Evolutionary conservation across 2,888 invertebrate genomes (phyloP).

Genomic region (Argyra leucocephala): DNA sequence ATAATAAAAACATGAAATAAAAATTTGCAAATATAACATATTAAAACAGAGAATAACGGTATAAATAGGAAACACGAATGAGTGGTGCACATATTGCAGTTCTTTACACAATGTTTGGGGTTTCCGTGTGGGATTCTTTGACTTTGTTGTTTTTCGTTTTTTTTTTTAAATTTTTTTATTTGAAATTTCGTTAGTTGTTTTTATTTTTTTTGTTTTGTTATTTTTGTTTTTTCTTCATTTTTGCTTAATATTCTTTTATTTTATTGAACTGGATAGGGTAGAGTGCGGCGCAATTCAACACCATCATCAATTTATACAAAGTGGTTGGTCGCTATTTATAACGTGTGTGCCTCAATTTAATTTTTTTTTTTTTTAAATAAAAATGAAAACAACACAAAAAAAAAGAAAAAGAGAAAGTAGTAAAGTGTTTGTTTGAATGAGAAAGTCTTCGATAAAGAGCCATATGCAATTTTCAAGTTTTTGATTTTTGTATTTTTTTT

Average conservation of each 20-base stretch:
- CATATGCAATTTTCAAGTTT: background rate
- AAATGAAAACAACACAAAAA: too few relatives aligned
- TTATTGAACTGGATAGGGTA: too few relatives aligned
- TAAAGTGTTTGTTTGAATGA: background rate
- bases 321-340: conserved; percentile 3
- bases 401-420: background rate
- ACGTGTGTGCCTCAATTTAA: background rate
- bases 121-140: conserved; percentile 2
- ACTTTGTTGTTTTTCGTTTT: background rate
- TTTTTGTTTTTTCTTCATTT: too few relatives aligned
- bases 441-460: conserved; percentile 6
- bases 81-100: background rate
- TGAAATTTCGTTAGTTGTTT: background rate
- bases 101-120: conserved; percentile 6
- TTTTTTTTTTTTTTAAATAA: background rate
- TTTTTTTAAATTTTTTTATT: background rate
- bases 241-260: too few relatives aligned
- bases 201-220: background rate
- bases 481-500: background rate
- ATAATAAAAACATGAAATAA: too few relatives aligned
- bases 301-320: conserved; percentile 2
- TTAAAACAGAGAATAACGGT: background rate
- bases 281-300: background rate
- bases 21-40: background rate
- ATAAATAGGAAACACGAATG: background rate